Conservation (phyloP, 2,888 invertebrate species). For the Chironomus riparius region DNA sequence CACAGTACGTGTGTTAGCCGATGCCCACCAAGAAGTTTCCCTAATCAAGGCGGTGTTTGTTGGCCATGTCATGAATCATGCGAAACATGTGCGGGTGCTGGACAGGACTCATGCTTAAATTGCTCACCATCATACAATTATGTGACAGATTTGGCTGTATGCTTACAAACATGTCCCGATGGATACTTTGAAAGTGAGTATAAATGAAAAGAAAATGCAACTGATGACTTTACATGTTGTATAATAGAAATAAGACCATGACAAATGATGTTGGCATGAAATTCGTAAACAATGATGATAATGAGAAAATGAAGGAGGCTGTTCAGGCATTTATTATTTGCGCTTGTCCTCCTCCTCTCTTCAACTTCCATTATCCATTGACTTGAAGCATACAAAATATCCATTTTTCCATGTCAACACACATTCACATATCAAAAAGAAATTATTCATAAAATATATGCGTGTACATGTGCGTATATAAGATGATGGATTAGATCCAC, state of each 20-base stretch:
- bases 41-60: conserved; percentile 70
- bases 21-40: conserved; percentile 76
- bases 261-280: background rate
- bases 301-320: too few species aligned
- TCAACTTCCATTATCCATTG: background rate
- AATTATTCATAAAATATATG: too few species aligned
- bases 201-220: too few species aligned
- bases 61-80: conserved; percentile 85
- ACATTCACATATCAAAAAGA: background rate
- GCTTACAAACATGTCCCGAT: conserved; percentile 80
- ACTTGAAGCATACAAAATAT: background rate
- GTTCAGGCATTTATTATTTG: background rate
- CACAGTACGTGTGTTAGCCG: conserved; percentile 71
- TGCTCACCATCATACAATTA: conserved; percentile 77
- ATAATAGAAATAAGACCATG: background rate
- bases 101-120: conserved; percentile 75
- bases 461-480: too few species aligned
- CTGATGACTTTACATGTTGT: background rate
- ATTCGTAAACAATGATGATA: too few species aligned
- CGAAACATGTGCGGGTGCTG: conserved; percentile 79
- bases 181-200: conserved; percentile 74
- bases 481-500: too few species aligned
- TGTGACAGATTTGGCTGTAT: conserved; percentile 76
- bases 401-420: conserved; percentile 22
- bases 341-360: background rate